Evolutionary conservation across 2,888 invertebrate genomes (phyloP), one percentile per base, ranked within the genome.

Genomic region (Phyllotreta striolata): DNA sequence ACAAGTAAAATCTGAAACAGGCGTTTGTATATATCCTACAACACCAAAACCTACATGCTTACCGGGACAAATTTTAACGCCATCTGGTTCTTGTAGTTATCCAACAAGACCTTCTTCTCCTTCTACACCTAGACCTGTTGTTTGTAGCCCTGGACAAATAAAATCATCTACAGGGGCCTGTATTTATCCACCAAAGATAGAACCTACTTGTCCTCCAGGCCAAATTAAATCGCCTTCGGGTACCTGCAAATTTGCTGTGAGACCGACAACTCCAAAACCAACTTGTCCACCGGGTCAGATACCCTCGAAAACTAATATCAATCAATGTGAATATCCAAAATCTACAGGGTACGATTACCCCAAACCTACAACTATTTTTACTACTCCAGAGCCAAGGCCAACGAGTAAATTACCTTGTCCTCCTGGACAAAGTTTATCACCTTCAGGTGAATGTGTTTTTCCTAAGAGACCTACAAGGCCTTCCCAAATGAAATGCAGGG

Each of bases 111-210:
- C 64, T 14, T 54, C 57, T n/a, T 40, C 67, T 24, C 44, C 38
- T 47, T 40, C 64, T n/a, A 64, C 61, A 41, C 59, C 55, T 8
- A 73, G 77, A 77, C 81, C 81, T 76, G 4, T 14, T n/a, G 37
- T 51, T 24, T 81, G 46, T 81, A 80, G 67, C 79, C 81, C 70
- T 37, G 71, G 66, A 34, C 65, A 62, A 59, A 55, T 65, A 24
- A 9, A 52, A 24, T 61, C 61, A n/a, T 44, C 63, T 6, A 63
- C 63, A 6, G 73, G 73, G 7, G 49, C 49, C 47, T 73, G 73
- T 41, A 66, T 59, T 24, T 66, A 62, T 14, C 60, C 64, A 9
- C 12, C 63, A 13, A 35, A 35, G 24, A 2, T 57, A 14, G 14
- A 14, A 14, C 62, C 54, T n/a, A 62, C 52, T 38, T 66, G 66